Conservation (phyloP, 2,797 vertebrate genomes). For the Enoplosus armatus region DNA sequence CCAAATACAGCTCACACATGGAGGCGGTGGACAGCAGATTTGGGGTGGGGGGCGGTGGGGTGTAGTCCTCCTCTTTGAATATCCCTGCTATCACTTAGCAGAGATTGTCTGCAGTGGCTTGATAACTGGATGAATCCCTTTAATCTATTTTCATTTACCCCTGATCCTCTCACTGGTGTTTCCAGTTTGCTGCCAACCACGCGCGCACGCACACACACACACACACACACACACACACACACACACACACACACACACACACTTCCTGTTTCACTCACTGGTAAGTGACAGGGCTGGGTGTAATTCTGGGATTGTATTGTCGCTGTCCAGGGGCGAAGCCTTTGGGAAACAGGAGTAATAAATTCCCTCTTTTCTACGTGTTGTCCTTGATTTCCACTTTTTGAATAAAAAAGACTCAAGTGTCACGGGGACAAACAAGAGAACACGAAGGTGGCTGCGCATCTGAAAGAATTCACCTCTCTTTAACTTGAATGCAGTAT, state of each 20-base stretch:
- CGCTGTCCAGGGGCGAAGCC: conserved; percentile 18
- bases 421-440: neutral
- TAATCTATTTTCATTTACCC: conserved; percentile 83
- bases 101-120: conserved; percentile 80
- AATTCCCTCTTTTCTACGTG: conserved; percentile 22
- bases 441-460: neutral
- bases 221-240: neutral
- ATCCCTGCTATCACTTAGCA: conserved; percentile 73
- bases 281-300: conserved; percentile 23
- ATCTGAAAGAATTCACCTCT: neutral
- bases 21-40: conserved; percentile 49
- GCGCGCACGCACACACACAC: no score
- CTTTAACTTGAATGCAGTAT: neutral
- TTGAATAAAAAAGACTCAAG: conserved; percentile 2
- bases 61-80: conserved; percentile 58
- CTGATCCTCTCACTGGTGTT: conserved; percentile 72
- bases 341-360: conserved; percentile 14
- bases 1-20: conserved; percentile 53
- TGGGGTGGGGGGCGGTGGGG: neutral
- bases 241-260: conserved; percentile 12
- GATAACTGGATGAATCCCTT: conserved; percentile 84
- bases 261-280: conserved; percentile 37
- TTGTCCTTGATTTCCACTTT: conserved; percentile 27
- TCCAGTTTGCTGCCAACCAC: conserved; percentile 48
- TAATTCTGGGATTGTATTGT: conserved; percentile 37